These are phyloP conservation scores for Microtus oregoni DNA, from an alignment of 2,113 vertebrate genomes.

Conservation along the genomic window DNA sequence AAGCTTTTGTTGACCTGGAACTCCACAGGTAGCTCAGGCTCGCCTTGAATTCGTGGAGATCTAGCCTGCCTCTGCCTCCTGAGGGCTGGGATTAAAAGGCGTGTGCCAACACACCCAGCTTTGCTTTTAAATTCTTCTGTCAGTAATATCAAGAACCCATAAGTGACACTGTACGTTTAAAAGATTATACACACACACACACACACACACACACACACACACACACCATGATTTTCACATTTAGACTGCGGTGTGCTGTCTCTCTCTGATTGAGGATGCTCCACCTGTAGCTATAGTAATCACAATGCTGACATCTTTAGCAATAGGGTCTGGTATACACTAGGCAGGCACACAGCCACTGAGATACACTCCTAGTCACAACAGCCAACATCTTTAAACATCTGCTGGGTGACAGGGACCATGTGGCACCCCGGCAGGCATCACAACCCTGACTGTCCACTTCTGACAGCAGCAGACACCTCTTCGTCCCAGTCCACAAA, in stretches of 20 bases:
- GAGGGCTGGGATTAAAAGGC: not conserved
- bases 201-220: not conserved
- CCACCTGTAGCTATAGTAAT: not conserved
- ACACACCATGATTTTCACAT: not conserved
- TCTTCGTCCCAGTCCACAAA: conserved; percentile 8
- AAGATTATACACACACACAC: not conserved
- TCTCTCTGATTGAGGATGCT: not conserved
- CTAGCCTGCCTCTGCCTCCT: not conserved
- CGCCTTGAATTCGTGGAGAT: not conserved
- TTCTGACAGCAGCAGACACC: not conserved
- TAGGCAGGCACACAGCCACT: not conserved
- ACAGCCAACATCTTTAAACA: conserved; percentile 3
- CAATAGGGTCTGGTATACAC: not conserved
- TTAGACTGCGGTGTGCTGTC: not conserved
- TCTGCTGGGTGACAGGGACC: not conserved
- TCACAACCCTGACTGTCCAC: not conserved
- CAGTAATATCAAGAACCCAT: not conserved
- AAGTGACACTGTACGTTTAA: not conserved
- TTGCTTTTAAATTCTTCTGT: not conserved
- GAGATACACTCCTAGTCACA: not conserved
- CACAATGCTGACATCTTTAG: not conserved
- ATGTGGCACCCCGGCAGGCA: not conserved
- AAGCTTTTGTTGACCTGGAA: not conserved
- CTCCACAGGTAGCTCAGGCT: not conserved
- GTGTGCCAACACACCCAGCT: not conserved